Evolutionary conservation across 2,888 invertebrate species (phyloP).

Genomic region (Agelastica alni): DNA sequence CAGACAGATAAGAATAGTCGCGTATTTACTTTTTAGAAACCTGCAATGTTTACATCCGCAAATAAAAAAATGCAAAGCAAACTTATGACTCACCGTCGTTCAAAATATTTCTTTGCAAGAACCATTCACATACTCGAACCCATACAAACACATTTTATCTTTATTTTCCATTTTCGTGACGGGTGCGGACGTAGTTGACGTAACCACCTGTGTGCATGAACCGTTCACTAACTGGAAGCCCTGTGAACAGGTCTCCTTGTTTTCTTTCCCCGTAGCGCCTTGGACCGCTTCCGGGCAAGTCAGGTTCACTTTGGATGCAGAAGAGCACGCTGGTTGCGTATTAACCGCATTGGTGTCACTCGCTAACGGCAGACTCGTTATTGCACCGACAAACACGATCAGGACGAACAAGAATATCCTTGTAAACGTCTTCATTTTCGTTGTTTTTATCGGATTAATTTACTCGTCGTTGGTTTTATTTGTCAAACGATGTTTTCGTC

Average conservation of each 20-base stretch:
- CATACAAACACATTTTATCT: slow-evolving; percentile 4
- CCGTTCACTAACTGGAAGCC: neutral
- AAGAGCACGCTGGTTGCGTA: neutral
- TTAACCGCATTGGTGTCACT: neutral
- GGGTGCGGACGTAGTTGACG: neutral
- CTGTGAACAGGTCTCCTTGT: neutral
- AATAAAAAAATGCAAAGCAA: too few relatives aligned
- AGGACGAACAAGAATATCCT: neutral
- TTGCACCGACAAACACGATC: neutral
- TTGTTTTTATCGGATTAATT: neutral
- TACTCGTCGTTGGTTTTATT: neutral
- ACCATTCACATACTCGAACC: slow-evolving; percentile 2
- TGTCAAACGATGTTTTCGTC: neutral
- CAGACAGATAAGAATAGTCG: too few relatives aligned
- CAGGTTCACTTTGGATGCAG: neutral
- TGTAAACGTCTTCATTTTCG: neutral
- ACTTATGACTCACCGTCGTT: neutral
- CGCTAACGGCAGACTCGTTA: neutral
- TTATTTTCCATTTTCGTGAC: neutral
- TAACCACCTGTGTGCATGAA: neutral
- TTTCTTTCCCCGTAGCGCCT: too few relatives aligned
- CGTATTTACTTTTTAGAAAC: too few relatives aligned
- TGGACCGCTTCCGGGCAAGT: neutral
- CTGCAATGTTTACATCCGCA: too few relatives aligned
- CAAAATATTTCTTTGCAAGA: slow-evolving; percentile 1